phyloP scores from a whole-genome alignment of 2,113 vertebrate species.

The Sphyrna mokarran region DNA sequence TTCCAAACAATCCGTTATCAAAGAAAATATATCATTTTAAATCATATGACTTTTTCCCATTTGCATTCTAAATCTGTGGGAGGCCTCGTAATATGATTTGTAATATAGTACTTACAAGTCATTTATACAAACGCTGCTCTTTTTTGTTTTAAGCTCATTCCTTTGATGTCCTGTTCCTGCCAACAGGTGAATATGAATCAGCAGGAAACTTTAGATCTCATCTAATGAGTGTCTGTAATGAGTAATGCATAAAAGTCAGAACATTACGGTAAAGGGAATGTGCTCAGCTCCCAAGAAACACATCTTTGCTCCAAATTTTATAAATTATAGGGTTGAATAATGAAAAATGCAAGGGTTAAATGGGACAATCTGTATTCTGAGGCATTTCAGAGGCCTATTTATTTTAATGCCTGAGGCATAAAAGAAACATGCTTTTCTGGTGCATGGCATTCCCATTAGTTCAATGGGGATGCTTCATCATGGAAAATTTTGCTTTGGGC shows the following conservation, averaged over 20 bases:
- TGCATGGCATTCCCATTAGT: conserved; percentile 1
- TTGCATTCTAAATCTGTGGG: conserved; percentile 9
- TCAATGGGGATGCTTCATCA: conserved; percentile 18
- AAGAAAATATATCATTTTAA: neutral
- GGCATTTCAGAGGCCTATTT: conserved; percentile 24
- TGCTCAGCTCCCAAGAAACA: neutral
- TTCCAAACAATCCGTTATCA: neutral
- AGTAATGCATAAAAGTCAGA: neutral
- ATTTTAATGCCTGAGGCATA: conserved; percentile 24
- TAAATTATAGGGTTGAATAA: conserved; percentile 26
- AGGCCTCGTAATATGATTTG: conserved; percentile 11
- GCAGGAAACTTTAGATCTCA: neutral
- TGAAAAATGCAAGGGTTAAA: conserved; percentile 33
- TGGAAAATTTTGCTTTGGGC: conserved; percentile 14
- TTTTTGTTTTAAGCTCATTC: neutral
- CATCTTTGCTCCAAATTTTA: neutral
- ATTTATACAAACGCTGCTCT: neutral
- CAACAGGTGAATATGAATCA: conserved; percentile 22
- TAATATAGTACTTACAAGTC: neutral
- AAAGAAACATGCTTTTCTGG: neutral
- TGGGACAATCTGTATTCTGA: conserved; percentile 22
- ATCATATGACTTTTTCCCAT: conserved; percentile 18
- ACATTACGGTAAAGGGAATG: neutral
- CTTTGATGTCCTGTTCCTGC: conserved; percentile 28
- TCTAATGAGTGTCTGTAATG: conserved; percentile 3